Evolutionary conservation across 2,113 vertebrate genomes (phyloP), one percentile per base, ranked within the genome.

Genomic region (Nanorana parkeri): DNA sequence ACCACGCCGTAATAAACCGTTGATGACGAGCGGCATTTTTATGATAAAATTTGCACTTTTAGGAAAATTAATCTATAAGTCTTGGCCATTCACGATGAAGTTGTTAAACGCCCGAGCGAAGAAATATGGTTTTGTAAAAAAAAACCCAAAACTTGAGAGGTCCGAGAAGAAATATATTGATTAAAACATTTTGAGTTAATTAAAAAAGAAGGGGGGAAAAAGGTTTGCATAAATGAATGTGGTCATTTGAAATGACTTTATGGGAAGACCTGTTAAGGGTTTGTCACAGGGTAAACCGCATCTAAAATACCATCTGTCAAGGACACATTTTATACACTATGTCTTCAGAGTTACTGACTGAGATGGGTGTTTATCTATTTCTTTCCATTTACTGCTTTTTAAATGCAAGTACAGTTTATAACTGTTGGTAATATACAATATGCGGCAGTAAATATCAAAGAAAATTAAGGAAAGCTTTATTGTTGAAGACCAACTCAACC

Each of bases 101-200:
- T 52, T 82, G 80, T 82, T 75, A 75, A 67, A 82, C 19, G 61
- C 51, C 61, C 55, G 71, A 75, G 47, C 64, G 52, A 71, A 75
- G 61, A 82, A 67, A 75, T 82, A 82, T 81, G 61, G 26, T 36
- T 74, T 66, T 41, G 32, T 17, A 24, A n/a, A 77, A 72, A 58
- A 58, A 51, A 74, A n/a, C n/a, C n/a, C n/a, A n/a, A n/a, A n/a
- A 81, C 54, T 36, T 3, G 67, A 66, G 26, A 75, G 51, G 63
- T 51, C 80, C 29, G 26, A 81, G 71, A 67, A 82, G 80, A 67
- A 75, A 75, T 82, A 67, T 82, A 82, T 82, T 65, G 80, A 82
- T 82, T 82, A 82, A 82, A 82, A 82, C 80, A 82, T 82, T 75
- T 11, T 16, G 80, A 82, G 80, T 82, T 82, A 82, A 82, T 82